Conservation (phyloP, 2,797 vertebrate species). For the Morus bassanus region DNA sequence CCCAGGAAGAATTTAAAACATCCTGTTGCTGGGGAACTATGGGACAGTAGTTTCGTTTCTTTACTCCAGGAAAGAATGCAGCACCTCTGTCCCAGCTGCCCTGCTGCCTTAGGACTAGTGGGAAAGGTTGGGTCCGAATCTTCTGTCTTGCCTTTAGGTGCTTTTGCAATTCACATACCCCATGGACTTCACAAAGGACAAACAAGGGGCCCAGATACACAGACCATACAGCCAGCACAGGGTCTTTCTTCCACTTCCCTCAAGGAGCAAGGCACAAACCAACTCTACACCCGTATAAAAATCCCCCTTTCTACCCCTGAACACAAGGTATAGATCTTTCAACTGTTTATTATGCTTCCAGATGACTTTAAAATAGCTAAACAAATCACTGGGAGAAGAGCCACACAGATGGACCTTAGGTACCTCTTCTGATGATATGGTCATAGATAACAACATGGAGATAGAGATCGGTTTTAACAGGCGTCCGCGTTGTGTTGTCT, state of each 20-base stretch:
- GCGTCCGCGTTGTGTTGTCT: conserved; percentile 76
- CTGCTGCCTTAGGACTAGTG: neutral
- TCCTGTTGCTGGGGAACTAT: too few species aligned
- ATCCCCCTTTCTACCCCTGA: neutral
- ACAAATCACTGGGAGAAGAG: neutral
- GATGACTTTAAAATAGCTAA: neutral
- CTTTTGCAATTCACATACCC: neutral
- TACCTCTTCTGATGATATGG: conserved; percentile 73
- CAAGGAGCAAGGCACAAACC: neutral
- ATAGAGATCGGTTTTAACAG: conserved; percentile 81
- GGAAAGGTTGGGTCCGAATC: neutral
- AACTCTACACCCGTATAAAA: neutral
- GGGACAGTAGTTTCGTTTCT: neutral
- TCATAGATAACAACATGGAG: conserved; percentile 83
- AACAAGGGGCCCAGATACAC: neutral
- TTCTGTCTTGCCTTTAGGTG: neutral
- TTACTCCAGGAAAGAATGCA: neutral
- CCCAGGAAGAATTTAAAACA: neutral
- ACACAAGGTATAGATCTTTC: neutral
- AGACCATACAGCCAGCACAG: too few species aligned
- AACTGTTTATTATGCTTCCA: conserved; percentile 2
- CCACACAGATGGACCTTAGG: conserved; percentile 16
- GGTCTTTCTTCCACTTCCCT: neutral
- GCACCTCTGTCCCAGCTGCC: neutral
- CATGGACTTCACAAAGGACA: neutral